These are phyloP conservation scores for Atractosteus spatula DNA, from an alignment of 2,113 vertebrate species.

Conservation along the genomic window DNA sequence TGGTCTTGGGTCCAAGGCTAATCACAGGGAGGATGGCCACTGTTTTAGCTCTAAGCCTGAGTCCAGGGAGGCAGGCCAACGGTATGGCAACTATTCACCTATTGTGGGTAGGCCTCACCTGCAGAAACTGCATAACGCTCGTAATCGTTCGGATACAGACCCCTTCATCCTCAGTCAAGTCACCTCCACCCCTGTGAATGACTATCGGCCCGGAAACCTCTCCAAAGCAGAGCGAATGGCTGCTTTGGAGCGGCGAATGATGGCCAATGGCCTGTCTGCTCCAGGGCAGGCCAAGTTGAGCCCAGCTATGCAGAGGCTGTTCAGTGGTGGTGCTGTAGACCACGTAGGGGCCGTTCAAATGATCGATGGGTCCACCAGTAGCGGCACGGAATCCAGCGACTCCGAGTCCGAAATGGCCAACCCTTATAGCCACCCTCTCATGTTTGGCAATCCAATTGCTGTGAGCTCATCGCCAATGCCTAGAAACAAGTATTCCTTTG, in stretches of 20 bases:
- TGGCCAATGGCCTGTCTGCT: conserved; percentile 72
- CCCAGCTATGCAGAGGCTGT: conserved; percentile 35
- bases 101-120: conserved; percentile 45
- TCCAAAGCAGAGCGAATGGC: conserved; percentile 54
- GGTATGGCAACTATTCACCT: conserved; percentile 59
- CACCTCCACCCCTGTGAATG: conserved; percentile 45
- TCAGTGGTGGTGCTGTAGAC: conserved; percentile 26
- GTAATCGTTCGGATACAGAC: conserved; percentile 70
- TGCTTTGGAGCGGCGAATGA: conserved; percentile 65
- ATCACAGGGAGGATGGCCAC: conserved; percentile 37
- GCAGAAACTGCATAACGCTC: conserved; percentile 52
- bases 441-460: conserved; percentile 59
- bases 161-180: conserved; percentile 77
- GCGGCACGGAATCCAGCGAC: conserved; percentile 86
- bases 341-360: conserved; percentile 68
- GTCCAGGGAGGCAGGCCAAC: conserved; percentile 36
- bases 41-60: conserved; percentile 28
- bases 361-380: conserved; percentile 78
- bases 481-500: conserved; percentile 72
- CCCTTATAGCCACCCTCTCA: conserved; percentile 59
- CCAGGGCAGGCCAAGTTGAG: conserved; percentile 54
- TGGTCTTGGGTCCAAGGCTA: conserved; percentile 51
- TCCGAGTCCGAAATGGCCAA: conserved; percentile 74
- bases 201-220: conserved; percentile 45
- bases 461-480: conserved; percentile 59